A percentile compares a stretch with the other conserved stretches of the same genome.
Conservation (phyloP, 1,140 invertebrate species). For the Eumaeus atala region DNA sequence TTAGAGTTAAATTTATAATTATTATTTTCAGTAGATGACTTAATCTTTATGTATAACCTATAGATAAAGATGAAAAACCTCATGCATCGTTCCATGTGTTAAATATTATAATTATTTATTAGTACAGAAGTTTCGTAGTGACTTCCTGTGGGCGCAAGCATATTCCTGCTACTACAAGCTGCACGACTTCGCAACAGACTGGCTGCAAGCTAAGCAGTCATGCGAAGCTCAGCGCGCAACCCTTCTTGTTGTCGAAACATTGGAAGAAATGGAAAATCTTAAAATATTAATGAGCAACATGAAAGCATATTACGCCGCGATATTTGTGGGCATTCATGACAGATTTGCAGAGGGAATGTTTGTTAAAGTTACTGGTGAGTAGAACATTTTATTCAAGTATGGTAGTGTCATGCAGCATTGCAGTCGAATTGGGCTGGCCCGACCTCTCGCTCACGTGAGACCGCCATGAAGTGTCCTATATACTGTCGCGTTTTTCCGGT, state of each 20-base stretch:
- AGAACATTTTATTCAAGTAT: no score
- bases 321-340: conserved; percentile 50
- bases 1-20: no score
- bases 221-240: conserved; percentile 49
- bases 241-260: conserved; percentile 37
- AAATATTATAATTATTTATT: no score
- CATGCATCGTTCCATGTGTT: no score
- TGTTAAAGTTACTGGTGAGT: conserved; percentile 41
- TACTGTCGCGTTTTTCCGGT: no score
- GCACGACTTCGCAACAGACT: conserved; percentile 43
- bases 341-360: conserved; percentile 42
- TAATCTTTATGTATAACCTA: no score
- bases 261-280: conserved; percentile 52
- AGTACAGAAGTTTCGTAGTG: conserved; percentile 43
- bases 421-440: not conserved
- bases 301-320: conserved; percentile 47
- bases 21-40: no score
- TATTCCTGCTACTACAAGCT: conserved; percentile 46
- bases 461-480: no score
- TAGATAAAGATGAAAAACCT: no score
- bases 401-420: not conserved
- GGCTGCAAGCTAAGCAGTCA: conserved; percentile 44
- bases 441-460: no score
- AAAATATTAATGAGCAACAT: conserved; percentile 52
- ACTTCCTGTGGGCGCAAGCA: conserved; percentile 50